Percentiles rank a stretch among this genome's conserved stretches.
Evolutionary conservation across 1,140 invertebrate species (phyloP).

Genomic region (Apis dorsata): DNA sequence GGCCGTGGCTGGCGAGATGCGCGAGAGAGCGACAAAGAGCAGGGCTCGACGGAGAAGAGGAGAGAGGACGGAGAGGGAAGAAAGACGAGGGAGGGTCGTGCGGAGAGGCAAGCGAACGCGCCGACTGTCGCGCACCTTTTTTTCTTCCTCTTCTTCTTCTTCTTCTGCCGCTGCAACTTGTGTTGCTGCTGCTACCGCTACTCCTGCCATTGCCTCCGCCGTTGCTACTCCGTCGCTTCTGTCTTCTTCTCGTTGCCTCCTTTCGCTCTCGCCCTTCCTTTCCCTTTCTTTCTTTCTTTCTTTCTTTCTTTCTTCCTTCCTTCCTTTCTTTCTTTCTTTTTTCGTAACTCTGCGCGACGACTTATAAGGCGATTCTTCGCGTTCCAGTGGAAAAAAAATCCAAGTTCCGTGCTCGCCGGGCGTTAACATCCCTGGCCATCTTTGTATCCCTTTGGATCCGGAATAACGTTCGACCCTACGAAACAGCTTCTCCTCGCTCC

Average conservation of each 20-base stretch:
- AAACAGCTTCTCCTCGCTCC: too few species aligned
- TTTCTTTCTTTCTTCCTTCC: conserved; percentile 29
- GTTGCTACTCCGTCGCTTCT: conserved; percentile 29
- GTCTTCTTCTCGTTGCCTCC: conserved; percentile 26
- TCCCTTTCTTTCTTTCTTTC: conserved; percentile 9
- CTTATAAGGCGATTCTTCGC: conserved; percentile 77
- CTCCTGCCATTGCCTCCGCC: conserved; percentile 25
- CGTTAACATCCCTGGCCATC: conserved; percentile 43
- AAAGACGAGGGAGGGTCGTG: conserved; percentile 9
- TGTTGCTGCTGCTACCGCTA: conserved; percentile 49
- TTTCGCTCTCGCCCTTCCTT: conserved; percentile 31
- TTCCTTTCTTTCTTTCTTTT: conserved; percentile 58
- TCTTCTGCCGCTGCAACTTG: conserved; percentile 52
- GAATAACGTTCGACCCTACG: conserved; percentile 29
- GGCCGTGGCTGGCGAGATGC: conserved; percentile 47
- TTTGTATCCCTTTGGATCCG: conserved; percentile 39
- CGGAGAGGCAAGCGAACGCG: conserved; percentile 51
- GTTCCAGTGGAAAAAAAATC: conserved; percentile 74
- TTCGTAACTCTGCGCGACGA: conserved; percentile 64
- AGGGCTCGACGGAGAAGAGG: conserved; percentile 30
- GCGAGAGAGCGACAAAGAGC: conserved; percentile 48
- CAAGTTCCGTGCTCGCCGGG: conserved; percentile 51
- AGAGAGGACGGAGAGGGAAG: conserved; percentile 27
- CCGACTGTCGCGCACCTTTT: conserved; percentile 69
- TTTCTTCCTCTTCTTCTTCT: conserved; percentile 58